phyloP scores from a whole-genome alignment of 2,113 vertebrate genomes.

The Vanacampus margaritifer region DNA sequence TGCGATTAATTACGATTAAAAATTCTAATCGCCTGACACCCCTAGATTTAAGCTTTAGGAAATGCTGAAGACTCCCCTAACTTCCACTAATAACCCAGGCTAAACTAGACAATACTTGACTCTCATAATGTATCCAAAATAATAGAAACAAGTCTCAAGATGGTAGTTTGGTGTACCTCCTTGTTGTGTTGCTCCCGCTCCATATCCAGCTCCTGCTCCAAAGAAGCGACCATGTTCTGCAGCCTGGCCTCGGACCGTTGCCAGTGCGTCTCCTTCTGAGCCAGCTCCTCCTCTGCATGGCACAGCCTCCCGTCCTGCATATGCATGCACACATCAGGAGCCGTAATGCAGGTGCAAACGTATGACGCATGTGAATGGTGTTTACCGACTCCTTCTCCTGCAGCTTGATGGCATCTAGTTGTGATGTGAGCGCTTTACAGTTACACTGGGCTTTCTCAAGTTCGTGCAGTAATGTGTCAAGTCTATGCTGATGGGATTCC shows the following conservation, averaged over 20 bases:
- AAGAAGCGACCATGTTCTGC: conserved; percentile 61
- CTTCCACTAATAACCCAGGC: too few species aligned
- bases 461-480: conserved; percentile 65
- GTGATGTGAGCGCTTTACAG: conserved; percentile 64
- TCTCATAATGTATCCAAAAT: neutral
- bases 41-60: too few species aligned
- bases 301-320: conserved; percentile 54
- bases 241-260: conserved; percentile 68
- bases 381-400: conserved; percentile 75
- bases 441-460: conserved; percentile 65
- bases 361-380: neutral
- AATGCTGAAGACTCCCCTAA: too few species aligned
- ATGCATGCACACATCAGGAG: conserved; percentile 1
- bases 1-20: too few species aligned
- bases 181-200: conserved; percentile 64
- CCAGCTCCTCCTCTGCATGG: conserved; percentile 60
- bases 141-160: neutral
- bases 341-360: neutral
- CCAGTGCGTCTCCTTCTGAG: conserved; percentile 70
- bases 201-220: conserved; percentile 71
- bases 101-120: too few species aligned
- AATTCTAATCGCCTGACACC: too few species aligned
- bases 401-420: conserved; percentile 71
- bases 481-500: conserved; percentile 68
- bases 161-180: conserved; percentile 55